phyloP scores from a whole-genome alignment of 2,888 invertebrate genomes.

The Dasysyrphus tricinctus region DNA sequence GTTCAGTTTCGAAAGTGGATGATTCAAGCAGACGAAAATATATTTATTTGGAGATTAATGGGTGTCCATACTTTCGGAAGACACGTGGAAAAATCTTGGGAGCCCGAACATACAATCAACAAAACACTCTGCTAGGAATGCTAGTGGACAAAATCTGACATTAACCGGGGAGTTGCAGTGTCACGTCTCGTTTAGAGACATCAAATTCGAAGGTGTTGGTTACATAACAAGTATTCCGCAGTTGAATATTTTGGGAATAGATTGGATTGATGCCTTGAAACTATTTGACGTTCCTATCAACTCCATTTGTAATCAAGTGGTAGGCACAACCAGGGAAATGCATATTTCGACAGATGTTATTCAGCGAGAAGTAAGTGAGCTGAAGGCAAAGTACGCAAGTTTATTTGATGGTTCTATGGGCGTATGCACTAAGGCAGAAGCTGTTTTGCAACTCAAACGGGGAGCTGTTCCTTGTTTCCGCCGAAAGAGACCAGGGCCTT shows the following conservation, averaged over 20 bases:
- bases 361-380: conserved; percentile 2
- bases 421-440: too few relatives aligned
- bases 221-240: conserved; percentile 39
- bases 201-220: conserved; percentile 13
- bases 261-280: conserved; percentile 68
- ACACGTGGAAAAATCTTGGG: conserved; percentile 45
- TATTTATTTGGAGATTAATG: neutral
- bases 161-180: conserved; percentile 28
- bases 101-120: conserved; percentile 12
- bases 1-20: conserved; percentile 9
- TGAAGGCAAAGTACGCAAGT: conserved; percentile 32
- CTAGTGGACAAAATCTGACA: neutral
- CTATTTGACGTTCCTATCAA: conserved; percentile 62
- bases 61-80: conserved; percentile 22
- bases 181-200: conserved; percentile 33
- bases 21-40: neutral
- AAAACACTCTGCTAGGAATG: conserved; percentile 26
- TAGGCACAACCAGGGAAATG: neutral
- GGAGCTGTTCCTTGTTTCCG: conserved; percentile 8
- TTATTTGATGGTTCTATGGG: conserved; percentile 56
- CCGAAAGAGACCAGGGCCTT: conserved; percentile 74
- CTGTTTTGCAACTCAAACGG: conserved; percentile 45
- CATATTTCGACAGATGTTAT: conserved; percentile 5
- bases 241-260: conserved; percentile 60
- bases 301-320: conserved; percentile 27